A percentile compares a stretch with the other conserved stretches of the same genome.
Evolutionary conservation across 2,888 invertebrate species (phyloP).

Genomic region (Rhingia rostrata): DNA sequence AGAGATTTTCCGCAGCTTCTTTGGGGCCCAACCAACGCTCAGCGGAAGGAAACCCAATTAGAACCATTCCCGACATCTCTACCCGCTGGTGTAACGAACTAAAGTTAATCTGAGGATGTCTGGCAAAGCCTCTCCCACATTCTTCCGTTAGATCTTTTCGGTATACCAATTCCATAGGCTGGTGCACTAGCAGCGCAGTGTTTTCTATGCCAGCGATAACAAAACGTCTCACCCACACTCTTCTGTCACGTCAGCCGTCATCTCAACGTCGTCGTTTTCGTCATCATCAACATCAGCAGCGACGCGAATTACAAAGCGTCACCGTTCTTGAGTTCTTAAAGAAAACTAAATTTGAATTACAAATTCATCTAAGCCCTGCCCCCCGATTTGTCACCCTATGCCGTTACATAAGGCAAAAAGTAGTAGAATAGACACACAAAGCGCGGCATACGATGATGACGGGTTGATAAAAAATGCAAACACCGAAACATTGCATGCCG

Average conservation of each 20-base stretch:
- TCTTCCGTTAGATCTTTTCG: constrained; percentile 49
- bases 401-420: constrained; percentile 20
- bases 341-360: constrained; percentile 45
- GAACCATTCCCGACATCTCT: constrained; percentile 26
- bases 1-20: constrained; percentile 15
- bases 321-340: constrained; percentile 17
- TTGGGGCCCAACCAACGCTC: constrained; percentile 48
- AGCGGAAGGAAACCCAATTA: constrained; percentile 69
- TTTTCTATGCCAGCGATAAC: constrained; percentile 30
- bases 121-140: constrained; percentile 60
- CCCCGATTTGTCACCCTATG: background rate
- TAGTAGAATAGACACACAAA: background rate
- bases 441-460: background rate
- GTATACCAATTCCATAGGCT: constrained; percentile 5
- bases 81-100: constrained; percentile 1
- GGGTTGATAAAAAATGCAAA: constrained; percentile 1
- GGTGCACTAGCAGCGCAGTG: constrained; percentile 53
- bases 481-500: constrained; percentile 14
- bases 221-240: constrained; percentile 50
- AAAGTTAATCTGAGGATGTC: constrained; percentile 44
- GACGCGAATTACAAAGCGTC: constrained; percentile 7
- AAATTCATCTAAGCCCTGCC: constrained; percentile 2
- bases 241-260: constrained; percentile 38
- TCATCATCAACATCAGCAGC: constrained; percentile 18
- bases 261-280: background rate